A percentile compares a stretch with the other conserved stretches of the same genome.
Evolutionary conservation across 2,113 vertebrate genomes (phyloP).

Genomic region (Apodemus speciosus): DNA sequence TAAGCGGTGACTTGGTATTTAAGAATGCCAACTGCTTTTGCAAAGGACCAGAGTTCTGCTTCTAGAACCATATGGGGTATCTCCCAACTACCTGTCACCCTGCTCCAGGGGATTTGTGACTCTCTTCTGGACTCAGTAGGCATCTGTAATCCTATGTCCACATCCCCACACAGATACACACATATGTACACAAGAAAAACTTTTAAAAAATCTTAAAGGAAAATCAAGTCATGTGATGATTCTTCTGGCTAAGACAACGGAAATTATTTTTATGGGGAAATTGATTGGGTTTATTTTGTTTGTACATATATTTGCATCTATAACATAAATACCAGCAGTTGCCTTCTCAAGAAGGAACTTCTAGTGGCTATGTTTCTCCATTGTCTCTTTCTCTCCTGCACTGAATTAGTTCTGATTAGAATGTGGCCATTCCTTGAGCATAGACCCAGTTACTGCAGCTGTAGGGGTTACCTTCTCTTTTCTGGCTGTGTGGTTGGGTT

Average conservation of each 20-base stretch:
- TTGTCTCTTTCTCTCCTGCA: background rate
- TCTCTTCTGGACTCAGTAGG: background rate
- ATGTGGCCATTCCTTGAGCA: slow-evolving; percentile 34
- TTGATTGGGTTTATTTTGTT: background rate
- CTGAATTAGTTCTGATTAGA: slow-evolving; percentile 37
- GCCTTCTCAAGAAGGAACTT: background rate
- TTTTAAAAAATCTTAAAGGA: background rate
- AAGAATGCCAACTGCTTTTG: background rate
- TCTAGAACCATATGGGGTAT: background rate
- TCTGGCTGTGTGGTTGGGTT: slow-evolving; percentile 26
- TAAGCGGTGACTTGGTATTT: background rate
- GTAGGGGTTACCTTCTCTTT: slow-evolving; percentile 11
- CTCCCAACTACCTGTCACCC: background rate
- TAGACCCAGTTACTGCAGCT: background rate
- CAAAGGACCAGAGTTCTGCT: background rate
- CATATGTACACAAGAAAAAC: background rate
- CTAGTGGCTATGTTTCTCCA: background rate
- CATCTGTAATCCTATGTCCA: background rate
- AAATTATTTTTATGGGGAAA: slow-evolving; percentile 43
- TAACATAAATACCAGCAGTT: slow-evolving; percentile 34
- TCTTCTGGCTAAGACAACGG: background rate
- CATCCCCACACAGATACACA: background rate
- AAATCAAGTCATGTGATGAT: background rate
- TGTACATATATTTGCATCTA: background rate
- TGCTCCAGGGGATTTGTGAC: background rate